Evolutionary conservation across 2,113 vertebrate species (phyloP).

Genomic region (Saccopteryx leptura): DNA sequence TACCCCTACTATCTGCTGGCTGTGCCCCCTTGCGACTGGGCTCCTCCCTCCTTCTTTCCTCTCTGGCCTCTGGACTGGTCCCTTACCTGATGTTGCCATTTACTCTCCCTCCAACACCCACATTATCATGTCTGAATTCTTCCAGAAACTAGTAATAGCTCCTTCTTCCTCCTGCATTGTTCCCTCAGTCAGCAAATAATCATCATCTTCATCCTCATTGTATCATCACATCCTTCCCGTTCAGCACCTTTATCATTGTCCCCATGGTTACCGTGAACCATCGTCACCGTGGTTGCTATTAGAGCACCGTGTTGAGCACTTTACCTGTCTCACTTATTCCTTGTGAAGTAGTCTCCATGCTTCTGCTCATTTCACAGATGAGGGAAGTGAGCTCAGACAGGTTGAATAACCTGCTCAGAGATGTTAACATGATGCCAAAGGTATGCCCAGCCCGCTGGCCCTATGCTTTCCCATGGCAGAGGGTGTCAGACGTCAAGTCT

Average conservation of each 20-base stretch:
- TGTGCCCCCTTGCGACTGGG: too few species aligned
- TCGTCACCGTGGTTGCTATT: neutral
- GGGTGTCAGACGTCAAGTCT: neutral
- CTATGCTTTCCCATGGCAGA: neutral
- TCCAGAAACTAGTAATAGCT: neutral
- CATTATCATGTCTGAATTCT: neutral
- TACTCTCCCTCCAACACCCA: neutral
- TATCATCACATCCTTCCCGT: neutral
- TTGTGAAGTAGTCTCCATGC: neutral
- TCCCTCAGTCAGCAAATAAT: neutral
- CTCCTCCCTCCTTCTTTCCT: too few species aligned
- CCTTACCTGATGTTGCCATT: neutral
- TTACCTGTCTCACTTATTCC: neutral
- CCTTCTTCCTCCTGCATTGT: neutral
- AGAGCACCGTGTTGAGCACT: rapidly evolving
- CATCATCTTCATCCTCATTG: rapidly evolving
- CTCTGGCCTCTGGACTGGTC: neutral
- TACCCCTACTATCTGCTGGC: neutral
- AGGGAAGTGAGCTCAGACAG: slow-evolving; percentile 21
- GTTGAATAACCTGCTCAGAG: neutral
- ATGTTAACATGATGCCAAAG: neutral
- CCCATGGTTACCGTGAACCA: neutral
- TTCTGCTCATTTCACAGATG: neutral
- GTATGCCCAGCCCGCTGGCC: neutral
- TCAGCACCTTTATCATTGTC: neutral